phyloP scores from a whole-genome alignment of 2,797 vertebrate species.

The Apogon hyalosoma region DNA sequence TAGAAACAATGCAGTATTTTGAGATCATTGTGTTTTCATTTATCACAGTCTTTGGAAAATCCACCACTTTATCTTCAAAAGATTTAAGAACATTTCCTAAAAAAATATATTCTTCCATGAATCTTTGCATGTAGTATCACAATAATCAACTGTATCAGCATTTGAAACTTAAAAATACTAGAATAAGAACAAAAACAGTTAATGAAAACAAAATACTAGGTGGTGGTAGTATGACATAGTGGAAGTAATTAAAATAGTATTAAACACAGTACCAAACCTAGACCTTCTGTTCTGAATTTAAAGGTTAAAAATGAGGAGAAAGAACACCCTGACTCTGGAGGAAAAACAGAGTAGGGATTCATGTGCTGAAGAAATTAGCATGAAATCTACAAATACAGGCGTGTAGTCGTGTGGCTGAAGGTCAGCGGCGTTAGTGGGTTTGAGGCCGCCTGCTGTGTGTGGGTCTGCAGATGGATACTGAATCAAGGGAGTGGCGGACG shows the following conservation, averaged over 20 bases:
- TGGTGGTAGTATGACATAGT: no score
- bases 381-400: conserved; percentile 39
- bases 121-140: no score
- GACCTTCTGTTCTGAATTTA: background rate
- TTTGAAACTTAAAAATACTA: no score
- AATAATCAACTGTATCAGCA: no score
- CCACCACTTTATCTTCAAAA: no score
- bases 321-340: conserved; percentile 10
- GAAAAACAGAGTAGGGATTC: background rate
- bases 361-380: conserved; percentile 22
- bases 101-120: no score
- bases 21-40: no score
- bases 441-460: conserved; percentile 30
- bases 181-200: background rate
- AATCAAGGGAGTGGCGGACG: conserved; percentile 47
- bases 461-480: conserved; percentile 49
- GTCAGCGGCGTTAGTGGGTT: conserved; percentile 33
- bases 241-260: background rate
- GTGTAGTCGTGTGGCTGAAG: conserved; percentile 44
- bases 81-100: no score
- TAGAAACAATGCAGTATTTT: no score
- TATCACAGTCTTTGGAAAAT: no score
- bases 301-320: conserved; percentile 3
- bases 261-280: background rate
- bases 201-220: no score